Base-by-base conservation (phyloP, 1,140 invertebrate genomes). In the Hetaerina americana region DNA sequence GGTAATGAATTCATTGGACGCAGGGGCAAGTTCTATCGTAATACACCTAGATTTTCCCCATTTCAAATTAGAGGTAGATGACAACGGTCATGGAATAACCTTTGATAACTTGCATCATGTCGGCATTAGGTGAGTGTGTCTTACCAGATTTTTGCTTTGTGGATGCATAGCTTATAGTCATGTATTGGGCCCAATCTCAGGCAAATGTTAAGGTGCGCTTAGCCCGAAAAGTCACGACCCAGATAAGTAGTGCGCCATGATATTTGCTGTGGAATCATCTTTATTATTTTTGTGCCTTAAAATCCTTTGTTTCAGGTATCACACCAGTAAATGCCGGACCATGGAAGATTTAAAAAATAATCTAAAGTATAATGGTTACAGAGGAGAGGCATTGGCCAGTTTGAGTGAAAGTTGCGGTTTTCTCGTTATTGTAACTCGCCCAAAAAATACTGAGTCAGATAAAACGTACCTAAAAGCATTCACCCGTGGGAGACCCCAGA, bases 1-100 rank as follows among this genome's bases (percentile, higher is more conserved):
- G 85, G 82, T 86, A n/a, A 82, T 87, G 70, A 89, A 90, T 79
- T 81, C 85, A 57, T 77, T 90, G 71, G 88, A 90, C 81, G 87
- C 88, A 49, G 80, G 82, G 71, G 82, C 87, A 5, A 85, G 82
- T 25, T 86, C 86, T 31, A 83, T 90, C 70, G 87, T 87, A 57
- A 80, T 89, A 57, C 79, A 88, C 76, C 74, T 89, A 10, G 81
- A 88, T 76, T 78, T 89, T 27, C 72, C 80, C 66, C 83, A 81
- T 71, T 84, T 83, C 75, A 83, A 82, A 73, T 81, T 90, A 72
- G 87, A 89, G 82, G 85, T 89, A 10, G 81, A 89, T 66, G 88
- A 90, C 75, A 89, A 90, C 82, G 88, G 88, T 5, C 69, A 71
- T 74, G 88, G 88, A 26, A 85, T 90, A 28, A 73, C 76, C 10